Percentiles rank a stretch among this genome's conserved stretches.
Conservation (phyloP, 1,140 invertebrate species). For the Apocrypta bakeri region DNA sequence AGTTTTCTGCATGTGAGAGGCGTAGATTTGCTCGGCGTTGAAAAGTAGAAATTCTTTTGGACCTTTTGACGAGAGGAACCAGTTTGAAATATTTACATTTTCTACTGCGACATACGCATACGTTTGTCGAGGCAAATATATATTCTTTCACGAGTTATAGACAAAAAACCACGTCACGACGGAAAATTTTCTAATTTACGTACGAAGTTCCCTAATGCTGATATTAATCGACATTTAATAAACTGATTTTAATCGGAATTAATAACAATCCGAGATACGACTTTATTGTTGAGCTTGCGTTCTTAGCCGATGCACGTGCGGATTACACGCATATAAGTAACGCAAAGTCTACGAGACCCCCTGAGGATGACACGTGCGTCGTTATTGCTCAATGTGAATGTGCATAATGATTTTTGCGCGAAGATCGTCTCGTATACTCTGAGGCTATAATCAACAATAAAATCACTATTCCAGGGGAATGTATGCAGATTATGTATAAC, state of each 20-base stretch:
- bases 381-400: not conserved
- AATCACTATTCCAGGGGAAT: not conserved
- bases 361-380: not conserved
- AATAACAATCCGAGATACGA: not conserved
- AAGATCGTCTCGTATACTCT: not conserved
- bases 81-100: not conserved
- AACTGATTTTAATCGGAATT: not conserved
- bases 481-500: not conserved
- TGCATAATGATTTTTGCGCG: constrained; percentile 1
- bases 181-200: too few relatives aligned
- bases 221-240: too few relatives aligned
- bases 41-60: not conserved
- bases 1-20: not conserved
- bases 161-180: too few relatives aligned
- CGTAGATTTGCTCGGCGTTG: not conserved
- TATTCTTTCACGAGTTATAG: too few relatives aligned
- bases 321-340: not conserved
- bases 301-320: not conserved
- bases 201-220: too few relatives aligned
- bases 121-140: too few relatives aligned
- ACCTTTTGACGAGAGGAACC: not conserved
- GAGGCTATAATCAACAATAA: constrained; percentile 1
- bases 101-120: not conserved
- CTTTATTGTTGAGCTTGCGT: too few relatives aligned
- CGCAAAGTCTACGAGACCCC: not conserved